These are phyloP conservation scores for Stictocephala bisonia DNA, from an alignment of 2,888 invertebrate genomes.

Conservation along the genomic window DNA sequence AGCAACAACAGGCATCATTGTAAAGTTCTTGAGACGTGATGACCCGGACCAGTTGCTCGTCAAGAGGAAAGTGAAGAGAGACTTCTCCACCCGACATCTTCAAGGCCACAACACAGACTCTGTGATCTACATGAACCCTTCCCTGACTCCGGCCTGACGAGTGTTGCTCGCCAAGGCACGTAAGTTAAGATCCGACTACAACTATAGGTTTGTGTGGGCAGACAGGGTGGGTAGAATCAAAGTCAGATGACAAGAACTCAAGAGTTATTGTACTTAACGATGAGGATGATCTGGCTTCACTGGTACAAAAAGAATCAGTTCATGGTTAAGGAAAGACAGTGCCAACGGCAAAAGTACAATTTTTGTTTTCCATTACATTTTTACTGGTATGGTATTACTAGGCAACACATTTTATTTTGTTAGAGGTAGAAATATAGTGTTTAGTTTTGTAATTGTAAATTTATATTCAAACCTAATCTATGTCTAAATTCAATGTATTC, in stretches of 20 bases:
- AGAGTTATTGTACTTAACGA: background rate
- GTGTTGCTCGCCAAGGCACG: slow-evolving; percentile 13
- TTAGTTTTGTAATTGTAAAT: too few relatives aligned
- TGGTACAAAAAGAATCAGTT: background rate
- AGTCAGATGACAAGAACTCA: background rate
- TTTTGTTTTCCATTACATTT: too few relatives aligned
- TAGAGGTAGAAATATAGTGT: too few relatives aligned
- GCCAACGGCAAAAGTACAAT: too few relatives aligned
- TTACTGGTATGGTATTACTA: too few relatives aligned
- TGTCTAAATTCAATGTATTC: too few relatives aligned
- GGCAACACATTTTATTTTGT: too few relatives aligned
- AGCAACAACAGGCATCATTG: slow-evolving; percentile 20
- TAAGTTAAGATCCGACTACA: slow-evolving; percentile 23
- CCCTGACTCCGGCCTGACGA: background rate
- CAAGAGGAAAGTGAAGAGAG: background rate
- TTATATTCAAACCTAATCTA: too few relatives aligned
- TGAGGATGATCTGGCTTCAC: background rate
- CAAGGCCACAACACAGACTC: background rate
- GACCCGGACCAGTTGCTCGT: background rate
- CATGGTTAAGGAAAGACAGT: too few relatives aligned
- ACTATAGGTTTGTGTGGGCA: slow-evolving; percentile 10
- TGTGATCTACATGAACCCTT: slow-evolving; percentile 8
- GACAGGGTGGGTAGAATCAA: slow-evolving; percentile 22
- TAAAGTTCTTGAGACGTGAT: slow-evolving; percentile 15
- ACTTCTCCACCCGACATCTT: slow-evolving; percentile 20